Base-by-base conservation (phyloP, 2,113 vertebrate genomes). In the Chlorodrepanis virens region DNA sequence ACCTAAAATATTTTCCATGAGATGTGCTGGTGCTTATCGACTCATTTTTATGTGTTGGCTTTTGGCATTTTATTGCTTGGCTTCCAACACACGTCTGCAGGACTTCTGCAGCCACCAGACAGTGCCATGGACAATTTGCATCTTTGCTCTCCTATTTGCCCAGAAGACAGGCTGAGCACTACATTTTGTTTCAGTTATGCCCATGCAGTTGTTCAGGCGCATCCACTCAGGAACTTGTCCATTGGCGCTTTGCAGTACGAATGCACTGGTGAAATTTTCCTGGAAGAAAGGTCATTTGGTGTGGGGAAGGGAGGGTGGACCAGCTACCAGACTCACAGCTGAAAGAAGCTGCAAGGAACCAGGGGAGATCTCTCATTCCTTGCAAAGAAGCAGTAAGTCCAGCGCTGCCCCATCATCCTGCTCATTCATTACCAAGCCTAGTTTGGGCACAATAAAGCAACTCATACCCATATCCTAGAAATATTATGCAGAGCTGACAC, bases 31-130 rank as follows among this genome's bases (percentile, higher is more conserved):
- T 97, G 94, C 85, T 91, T 85, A 57, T 87, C 1, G 2, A 96
- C 25, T 88, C 39, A 20, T 61, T 94, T 89, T 77, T 86, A 24
- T 65, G 35, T 49, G 31, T 75, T 84, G 63, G 11, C 63, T 85
- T 95, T 93, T 70, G 96, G 90, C 85, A 96, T 20, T 24, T 96
- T 97, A 97, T 97, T 97, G 97, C 97, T 97, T 93, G 52, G 77
- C 91, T 97, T 89, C 65, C 56, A 63, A 95, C 23, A 35, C 81
- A 81, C 2, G 1, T 78, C 90, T 79, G 91, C 89, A 86, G 95
- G 96, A 49, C 83, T 94, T 83, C 83, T 93, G 91, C 78, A 85
- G 64, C 89, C 87, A 81, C 57, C 54, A 89, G 94, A 74, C 88
- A 82, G 60, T n/a, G 25, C 82, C 75, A 60, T 69, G 39, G 44